Percentiles rank a stretch among this genome's conserved stretches.
phyloP scores from a whole-genome alignment of 1,140 invertebrate genomes.

The Lerema accius region DNA sequence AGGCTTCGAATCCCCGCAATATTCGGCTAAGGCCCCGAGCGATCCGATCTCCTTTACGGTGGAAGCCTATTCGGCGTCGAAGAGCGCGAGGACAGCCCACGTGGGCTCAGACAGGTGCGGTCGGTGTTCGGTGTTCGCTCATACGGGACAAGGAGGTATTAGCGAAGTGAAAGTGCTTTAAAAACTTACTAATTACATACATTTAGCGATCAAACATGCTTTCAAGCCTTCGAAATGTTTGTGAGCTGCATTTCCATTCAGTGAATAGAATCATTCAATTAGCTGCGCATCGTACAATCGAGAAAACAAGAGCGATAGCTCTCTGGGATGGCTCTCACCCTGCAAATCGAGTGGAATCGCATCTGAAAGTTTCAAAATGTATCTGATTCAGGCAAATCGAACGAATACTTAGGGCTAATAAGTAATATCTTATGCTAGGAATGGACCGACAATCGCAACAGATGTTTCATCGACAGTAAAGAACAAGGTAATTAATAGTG shows the following conservation, averaged over 20 bases:
- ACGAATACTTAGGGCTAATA: constrained; percentile 25
- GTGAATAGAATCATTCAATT: constrained; percentile 34
- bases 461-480: not conserved
- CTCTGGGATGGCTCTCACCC: constrained; percentile 31
- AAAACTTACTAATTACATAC: constrained; percentile 34
- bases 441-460: constrained; percentile 22
- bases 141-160: constrained; percentile 23
- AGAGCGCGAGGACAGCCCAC: too few relatives aligned
- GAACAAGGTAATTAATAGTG: not conserved
- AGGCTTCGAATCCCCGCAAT: too few relatives aligned
- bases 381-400: constrained; percentile 31
- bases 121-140: constrained; percentile 15
- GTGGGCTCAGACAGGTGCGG: not conserved
- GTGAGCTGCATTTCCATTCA: constrained; percentile 33
- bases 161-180: constrained; percentile 29
- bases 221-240: constrained; percentile 31
- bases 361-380: constrained; percentile 33
- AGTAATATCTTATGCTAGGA: constrained; percentile 24
- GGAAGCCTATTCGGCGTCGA: too few relatives aligned
- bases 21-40: too few relatives aligned
- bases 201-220: constrained; percentile 34
- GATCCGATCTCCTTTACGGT: too few relatives aligned
- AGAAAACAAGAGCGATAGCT: constrained; percentile 32
- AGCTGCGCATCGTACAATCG: constrained; percentile 30
- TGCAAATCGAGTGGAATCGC: constrained; percentile 35